phyloP scores from a whole-genome alignment of 2,888 invertebrate genomes.

The Gandaritis pyraliata region DNA sequence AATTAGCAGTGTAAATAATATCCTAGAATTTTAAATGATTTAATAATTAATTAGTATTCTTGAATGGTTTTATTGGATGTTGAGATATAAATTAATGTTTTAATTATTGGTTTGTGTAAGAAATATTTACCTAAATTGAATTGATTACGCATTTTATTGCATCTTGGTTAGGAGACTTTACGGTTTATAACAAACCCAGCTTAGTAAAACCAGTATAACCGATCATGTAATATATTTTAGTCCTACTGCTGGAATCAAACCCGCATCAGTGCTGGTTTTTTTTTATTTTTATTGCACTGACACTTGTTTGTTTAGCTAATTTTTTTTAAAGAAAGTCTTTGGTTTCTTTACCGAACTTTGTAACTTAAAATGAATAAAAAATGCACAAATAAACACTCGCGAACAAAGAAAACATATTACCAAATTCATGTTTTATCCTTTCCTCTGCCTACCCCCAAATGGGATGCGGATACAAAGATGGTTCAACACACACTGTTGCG shows the following conservation, averaged over 20 bases:
- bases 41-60: constrained; percentile 23
- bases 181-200: too few species aligned
- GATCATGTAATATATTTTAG: too few species aligned
- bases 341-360: too few species aligned
- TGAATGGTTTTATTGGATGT: not conserved
- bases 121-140: not conserved
- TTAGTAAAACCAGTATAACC: too few species aligned
- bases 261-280: too few species aligned
- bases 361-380: not conserved
- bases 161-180: too few species aligned
- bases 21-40: constrained; percentile 15
- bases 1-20: not conserved
- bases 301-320: too few species aligned
- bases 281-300: too few species aligned
- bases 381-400: constrained; percentile 16
- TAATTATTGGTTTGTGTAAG: not conserved
- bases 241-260: too few species aligned
- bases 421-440: constrained; percentile 50
- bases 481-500: constrained; percentile 66
- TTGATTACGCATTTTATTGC: too few species aligned
- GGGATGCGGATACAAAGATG: constrained; percentile 59
- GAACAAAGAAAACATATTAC: constrained; percentile 33
- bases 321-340: too few species aligned
- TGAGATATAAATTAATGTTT: not conserved
- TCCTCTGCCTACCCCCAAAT: constrained; percentile 41